Base-by-base conservation (phyloP, 2,888 invertebrate genomes). In the Diploptera punctata region DNA sequence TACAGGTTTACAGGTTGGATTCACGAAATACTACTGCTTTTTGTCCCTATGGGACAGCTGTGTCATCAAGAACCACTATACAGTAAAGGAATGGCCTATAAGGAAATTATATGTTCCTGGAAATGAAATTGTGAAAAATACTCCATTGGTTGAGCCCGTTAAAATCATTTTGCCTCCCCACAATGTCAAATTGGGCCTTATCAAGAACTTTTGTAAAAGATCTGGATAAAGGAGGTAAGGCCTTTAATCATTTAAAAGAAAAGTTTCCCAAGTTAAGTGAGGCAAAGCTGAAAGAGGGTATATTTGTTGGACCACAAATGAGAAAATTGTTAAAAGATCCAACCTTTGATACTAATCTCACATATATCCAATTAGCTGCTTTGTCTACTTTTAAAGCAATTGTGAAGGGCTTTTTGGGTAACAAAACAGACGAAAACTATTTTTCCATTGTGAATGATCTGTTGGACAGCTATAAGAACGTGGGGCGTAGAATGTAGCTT, bases 161-260 rank as follows among this genome's bases (percentile, higher is more conserved):
- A 67, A 47, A 24, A 67, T 16, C 1, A 49, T 67, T 67, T 47
- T 47, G 13, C 29, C 49, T 67, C 67, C 67, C 5, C 67, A 47
- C 47, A 18, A 47, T 49, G 19, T 49, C 1, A 67, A 67, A 16
- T 24, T 67, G 1, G 67, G 29, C 47, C 49, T 67, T 0, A 47
- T 67, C 2, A 67, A 67, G 47, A 24, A 1, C 44, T 67, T n/a
- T 67, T 10, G 1, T 49, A 0, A 65, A 43, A 43, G 0, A n/a
- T 38, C 33, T 65, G 2, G 44, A 60, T 60, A 60, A 33, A 33
- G 33, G 33, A 65, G n/a, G 1, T 33, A 18, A 13, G 9, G 65
- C 9, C 10, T 33, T 65, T 21, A 18, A 65, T 65, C 0, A 33
- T 33, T 33, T 33, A 0, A 18, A 43, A 65, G 24, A 65, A 43